A percentile compares a stretch with the other conserved stretches of the same genome.
These are phyloP conservation scores for Nansenia antarctica DNA, from an alignment of 2,113 vertebrate species.

Conservation along the genomic window DNA sequence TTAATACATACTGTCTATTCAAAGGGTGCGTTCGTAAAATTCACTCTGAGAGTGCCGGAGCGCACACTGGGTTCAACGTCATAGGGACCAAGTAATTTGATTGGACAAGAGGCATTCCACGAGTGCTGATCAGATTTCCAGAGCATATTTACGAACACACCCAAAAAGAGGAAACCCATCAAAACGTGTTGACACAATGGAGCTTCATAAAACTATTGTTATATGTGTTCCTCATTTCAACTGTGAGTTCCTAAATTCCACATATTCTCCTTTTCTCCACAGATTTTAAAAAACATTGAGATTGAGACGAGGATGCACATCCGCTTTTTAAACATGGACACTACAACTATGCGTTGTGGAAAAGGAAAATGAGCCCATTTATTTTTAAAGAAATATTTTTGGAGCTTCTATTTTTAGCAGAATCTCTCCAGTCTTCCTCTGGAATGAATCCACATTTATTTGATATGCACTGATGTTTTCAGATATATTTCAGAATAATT, in stretches of 20 bases:
- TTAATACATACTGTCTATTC: too few species aligned
- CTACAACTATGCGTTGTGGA: slow-evolving; percentile 74
- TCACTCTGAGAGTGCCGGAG: too few species aligned
- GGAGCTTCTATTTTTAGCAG: slow-evolving; percentile 42
- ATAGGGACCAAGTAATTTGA: too few species aligned
- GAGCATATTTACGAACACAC: too few species aligned
- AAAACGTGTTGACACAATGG: too few species aligned
- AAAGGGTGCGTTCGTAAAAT: too few species aligned
- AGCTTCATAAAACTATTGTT: too few species aligned
- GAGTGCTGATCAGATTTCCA: too few species aligned
- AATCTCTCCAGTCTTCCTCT: slow-evolving; percentile 2
- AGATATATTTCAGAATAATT: not conserved
- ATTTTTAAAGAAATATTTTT: slow-evolving; percentile 5
- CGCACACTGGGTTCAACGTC: too few species aligned
- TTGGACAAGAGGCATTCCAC: too few species aligned
- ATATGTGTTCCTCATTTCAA: too few species aligned
- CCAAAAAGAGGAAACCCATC: too few species aligned
- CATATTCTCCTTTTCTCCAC: slow-evolving; percentile 17
- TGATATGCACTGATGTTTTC: slow-evolving; percentile 9
- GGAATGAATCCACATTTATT: slow-evolving; percentile 15
- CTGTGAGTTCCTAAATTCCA: not conserved
- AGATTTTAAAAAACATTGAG: slow-evolving; percentile 90
- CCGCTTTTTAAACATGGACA: slow-evolving; percentile 87
- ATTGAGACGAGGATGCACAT: slow-evolving; percentile 94
- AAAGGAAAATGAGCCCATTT: slow-evolving; percentile 75